Conservation (phyloP, 2,113 vertebrate species). For the Atherinomorus stipes region DNA sequence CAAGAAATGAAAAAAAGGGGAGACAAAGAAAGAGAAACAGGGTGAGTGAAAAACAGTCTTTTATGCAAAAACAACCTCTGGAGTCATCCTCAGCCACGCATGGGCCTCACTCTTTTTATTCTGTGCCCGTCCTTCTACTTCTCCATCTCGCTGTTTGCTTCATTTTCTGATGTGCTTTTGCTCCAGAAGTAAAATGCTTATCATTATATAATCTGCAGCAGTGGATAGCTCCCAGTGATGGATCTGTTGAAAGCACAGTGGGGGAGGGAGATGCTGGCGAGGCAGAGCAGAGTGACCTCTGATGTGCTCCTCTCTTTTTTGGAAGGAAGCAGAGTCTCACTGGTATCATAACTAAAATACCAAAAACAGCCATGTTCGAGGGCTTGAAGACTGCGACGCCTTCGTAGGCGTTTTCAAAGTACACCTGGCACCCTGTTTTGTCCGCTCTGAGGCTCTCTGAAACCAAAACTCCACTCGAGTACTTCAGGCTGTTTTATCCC, state of each 20-base stretch:
- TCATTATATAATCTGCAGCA: constrained; percentile 82
- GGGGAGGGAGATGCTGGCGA: constrained; percentile 68
- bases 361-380: constrained; percentile 59
- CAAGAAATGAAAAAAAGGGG: constrained; percentile 56
- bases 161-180: constrained; percentile 63
- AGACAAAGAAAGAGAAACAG: constrained; percentile 57
- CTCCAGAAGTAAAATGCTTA: constrained; percentile 74
- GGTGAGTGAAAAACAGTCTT: constrained; percentile 62
- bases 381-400: constrained; percentile 42
- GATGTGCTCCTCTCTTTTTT: constrained; percentile 62
- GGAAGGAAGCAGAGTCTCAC: constrained; percentile 62
- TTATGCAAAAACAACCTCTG: constrained; percentile 81
- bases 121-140: constrained; percentile 43
- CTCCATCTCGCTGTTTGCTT: constrained; percentile 64
- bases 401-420: constrained; percentile 69
- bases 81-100: constrained; percentile 76
- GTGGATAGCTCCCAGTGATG: constrained; percentile 75
- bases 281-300: constrained; percentile 73
- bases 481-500: constrained; percentile 52
- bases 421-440: constrained; percentile 57
- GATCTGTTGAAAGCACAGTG: constrained; percentile 69
- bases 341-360: constrained; percentile 62
- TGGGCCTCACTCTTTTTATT: constrained; percentile 62
- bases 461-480: constrained; percentile 42
- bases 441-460: constrained; percentile 38